Evolutionary conservation across 2,888 invertebrate species (phyloP), one percentile per base, ranked within the genome.

Genomic region (Pycnomerus fuliginosus): DNA sequence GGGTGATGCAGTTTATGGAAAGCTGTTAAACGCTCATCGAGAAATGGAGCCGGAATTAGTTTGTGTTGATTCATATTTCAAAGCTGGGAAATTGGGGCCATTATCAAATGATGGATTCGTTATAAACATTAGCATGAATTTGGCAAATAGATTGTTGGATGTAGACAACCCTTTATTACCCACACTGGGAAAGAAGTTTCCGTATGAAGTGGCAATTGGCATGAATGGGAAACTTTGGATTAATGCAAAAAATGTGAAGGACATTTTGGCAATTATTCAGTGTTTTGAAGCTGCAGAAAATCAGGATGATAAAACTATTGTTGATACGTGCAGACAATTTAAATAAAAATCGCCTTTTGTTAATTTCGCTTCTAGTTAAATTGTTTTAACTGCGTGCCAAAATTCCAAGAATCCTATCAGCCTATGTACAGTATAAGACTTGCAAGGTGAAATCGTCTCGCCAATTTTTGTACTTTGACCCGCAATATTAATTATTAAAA

Each of bases 211-310:
- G 29, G 90, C 92, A 0, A 80, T 93, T 2, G 99, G 98, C 0
- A 82, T 95, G 77, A 99, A 99, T 70, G 99, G 99, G 1, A 82
- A 88, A 55, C 83, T 98, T 34, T 98, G 97, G 97, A 78, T 98
- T 3, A 87, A 86, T 65, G 83, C 85, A 0, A 81, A 80, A 36
- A 77, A 80, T 1, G 73, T 80, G 35, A 78, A 80, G 42, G 85
- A 90, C 54, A 87, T 90, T 1, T 82, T 94, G 38, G 87, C 85
- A 2, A 72, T 95, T n/a, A 84, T 85, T 2, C 89, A 87, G 76
- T 86, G 87, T 12, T 83, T 95, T 16, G 67, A 87, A 49, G 82
- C 80, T 1, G 80, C 84, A 1, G 87, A 88, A 67, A 79, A 80
- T 60, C 73, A 80, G 23, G 75, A 75, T 42, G 75, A 79, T 59